Conservation (phyloP, 1,140 invertebrate genomes). For the Pachypeltis micranthus region DNA sequence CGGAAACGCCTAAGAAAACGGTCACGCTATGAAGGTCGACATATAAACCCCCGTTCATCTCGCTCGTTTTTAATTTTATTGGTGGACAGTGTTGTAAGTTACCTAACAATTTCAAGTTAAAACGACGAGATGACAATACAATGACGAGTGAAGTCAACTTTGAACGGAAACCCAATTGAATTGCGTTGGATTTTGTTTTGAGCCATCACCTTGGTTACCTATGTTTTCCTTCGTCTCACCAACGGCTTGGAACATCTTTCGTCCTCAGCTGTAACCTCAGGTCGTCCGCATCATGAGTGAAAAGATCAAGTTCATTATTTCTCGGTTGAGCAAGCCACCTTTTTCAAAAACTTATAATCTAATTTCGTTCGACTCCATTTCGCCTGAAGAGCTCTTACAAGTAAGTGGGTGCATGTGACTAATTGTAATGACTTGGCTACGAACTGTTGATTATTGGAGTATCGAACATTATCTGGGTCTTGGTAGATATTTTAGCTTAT, state of each 20-base stretch:
- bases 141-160: no score
- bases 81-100: no score
- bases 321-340: constrained; percentile 58
- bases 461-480: neutral
- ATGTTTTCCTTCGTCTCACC: neutral
- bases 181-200: neutral
- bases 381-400: constrained; percentile 60
- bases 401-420: constrained; percentile 39
- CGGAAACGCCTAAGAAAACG: no score
- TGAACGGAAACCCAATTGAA: no score
- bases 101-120: neutral
- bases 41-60: no score
- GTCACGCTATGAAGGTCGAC: no score
- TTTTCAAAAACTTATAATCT: constrained; percentile 68
- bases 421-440: no score
- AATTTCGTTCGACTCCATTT: constrained; percentile 73
- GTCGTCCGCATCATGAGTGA: constrained; percentile 40
- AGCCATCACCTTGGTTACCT: neutral
- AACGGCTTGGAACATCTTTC: neutral
- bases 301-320: constrained; percentile 65
- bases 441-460: constrained; percentile 8
- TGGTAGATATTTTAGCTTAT: neutral
- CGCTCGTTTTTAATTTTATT: no score
- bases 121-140: no score
- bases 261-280: neutral